These are phyloP conservation scores for Okapia johnstoni DNA, from an alignment of 2,113 vertebrate species.

Conservation along the genomic window DNA sequence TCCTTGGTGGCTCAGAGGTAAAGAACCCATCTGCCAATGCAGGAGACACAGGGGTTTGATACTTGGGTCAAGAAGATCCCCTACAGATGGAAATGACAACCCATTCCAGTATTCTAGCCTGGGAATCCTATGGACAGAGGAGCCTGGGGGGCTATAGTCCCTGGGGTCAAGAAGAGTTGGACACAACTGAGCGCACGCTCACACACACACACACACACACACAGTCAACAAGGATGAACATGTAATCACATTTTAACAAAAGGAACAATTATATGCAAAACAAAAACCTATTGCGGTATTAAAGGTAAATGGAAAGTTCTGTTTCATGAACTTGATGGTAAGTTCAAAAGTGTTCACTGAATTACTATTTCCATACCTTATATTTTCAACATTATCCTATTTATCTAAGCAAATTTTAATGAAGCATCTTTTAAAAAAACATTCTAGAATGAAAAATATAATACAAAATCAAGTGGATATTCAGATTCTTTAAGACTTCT, in stretches of 20 bases:
- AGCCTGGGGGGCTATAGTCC: neutral
- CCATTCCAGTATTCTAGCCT: neutral
- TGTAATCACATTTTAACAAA: neutral
- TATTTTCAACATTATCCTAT: neutral
- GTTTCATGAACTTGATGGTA: neutral
- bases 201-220: neutral
- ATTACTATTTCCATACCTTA: neutral
- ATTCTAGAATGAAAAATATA: neutral
- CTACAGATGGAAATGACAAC: neutral
- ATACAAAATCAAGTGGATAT: neutral
- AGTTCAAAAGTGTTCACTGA: neutral
- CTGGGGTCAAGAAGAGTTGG: neutral
- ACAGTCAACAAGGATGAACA: rapidly evolving
- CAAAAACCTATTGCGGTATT: neutral
- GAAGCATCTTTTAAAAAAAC: neutral
- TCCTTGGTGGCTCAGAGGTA: neutral
- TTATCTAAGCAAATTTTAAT: neutral
- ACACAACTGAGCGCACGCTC: neutral
- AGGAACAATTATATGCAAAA: neutral
- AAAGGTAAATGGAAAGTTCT: neutral
- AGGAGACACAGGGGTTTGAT: neutral
- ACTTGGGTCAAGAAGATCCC: neutral
- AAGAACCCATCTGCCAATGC: neutral
- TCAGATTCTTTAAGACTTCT: neutral
- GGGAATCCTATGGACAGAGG: neutral